These are phyloP conservation scores for Smittia sp. DNA, from an alignment of 2,888 invertebrate genomes.

Conservation along the genomic window DNA sequence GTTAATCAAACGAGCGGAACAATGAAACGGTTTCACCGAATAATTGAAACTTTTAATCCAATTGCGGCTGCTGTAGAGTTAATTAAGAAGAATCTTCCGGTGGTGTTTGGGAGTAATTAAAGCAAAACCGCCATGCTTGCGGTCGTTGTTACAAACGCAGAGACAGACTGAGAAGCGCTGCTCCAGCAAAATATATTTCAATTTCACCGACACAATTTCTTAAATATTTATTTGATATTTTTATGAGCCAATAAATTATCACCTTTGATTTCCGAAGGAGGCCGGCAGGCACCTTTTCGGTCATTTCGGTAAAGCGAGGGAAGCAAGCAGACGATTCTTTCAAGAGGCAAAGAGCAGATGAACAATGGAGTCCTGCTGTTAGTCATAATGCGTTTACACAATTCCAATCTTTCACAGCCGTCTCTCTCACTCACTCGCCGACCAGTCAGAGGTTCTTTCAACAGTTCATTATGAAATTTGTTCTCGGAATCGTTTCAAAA, in stretches of 20 bases:
- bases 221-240: constrained; percentile 25
- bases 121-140: neutral
- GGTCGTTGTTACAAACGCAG: neutral
- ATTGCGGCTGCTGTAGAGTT: neutral
- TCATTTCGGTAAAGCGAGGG: no score
- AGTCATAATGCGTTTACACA: constrained; percentile 36
- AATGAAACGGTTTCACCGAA: neutral
- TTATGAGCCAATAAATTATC: constrained; percentile 40
- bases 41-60: constrained; percentile 13
- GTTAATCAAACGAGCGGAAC: neutral
- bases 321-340: neutral
- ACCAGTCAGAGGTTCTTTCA: constrained; percentile 10
- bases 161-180: neutral
- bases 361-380: constrained; percentile 38
- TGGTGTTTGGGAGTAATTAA: neutral
- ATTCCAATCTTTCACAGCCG: constrained; percentile 5
- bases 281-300: neutral
- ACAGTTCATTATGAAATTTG: constrained; percentile 36
- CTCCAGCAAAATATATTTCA: constrained; percentile 32
- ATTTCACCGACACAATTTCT: constrained; percentile 38
- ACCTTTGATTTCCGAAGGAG: constrained; percentile 23
- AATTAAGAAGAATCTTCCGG: neutral
- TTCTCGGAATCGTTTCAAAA: constrained; percentile 31
- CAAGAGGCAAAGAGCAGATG: neutral
- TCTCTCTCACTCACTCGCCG: neutral